These are phyloP conservation scores for Casuarius casuarius DNA, from an alignment of 2,113 vertebrate genomes.

Conservation along the genomic window DNA sequence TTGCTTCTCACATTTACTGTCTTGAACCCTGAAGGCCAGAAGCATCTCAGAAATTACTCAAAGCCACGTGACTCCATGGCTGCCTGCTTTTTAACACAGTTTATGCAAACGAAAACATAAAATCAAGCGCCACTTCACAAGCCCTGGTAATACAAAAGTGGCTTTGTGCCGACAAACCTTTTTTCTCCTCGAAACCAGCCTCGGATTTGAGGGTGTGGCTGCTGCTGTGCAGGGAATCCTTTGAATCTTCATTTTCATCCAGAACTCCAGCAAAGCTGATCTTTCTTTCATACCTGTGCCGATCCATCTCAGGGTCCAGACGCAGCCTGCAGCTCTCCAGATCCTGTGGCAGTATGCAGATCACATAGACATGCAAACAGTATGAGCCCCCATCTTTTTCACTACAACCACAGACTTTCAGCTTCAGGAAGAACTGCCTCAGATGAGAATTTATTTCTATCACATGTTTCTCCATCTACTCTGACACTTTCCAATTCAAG, in stretches of 20 bases:
- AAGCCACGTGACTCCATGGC: conserved; percentile 41
- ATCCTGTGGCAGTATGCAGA: conserved; percentile 78
- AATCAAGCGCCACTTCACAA: conserved; percentile 54
- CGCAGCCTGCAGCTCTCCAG: conserved; percentile 93
- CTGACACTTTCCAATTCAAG: not conserved
- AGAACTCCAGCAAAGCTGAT: conserved; percentile 98
- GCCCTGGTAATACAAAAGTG: conserved; percentile 9
- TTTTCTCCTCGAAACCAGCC: conserved; percentile 92
- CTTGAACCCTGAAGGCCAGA: conserved; percentile 11
- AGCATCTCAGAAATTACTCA: not conserved
- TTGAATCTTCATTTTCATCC: conserved; percentile 94
- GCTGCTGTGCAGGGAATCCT: conserved; percentile 97
- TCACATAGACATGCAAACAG: not conserved
- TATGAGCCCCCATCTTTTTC: not conserved
- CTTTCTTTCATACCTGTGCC: conserved; percentile 97
- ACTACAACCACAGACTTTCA: not conserved
- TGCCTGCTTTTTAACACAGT: conserved; percentile 31
- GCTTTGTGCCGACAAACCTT: conserved; percentile 79
- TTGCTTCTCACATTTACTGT: conserved; percentile 56
- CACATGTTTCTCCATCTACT: not conserved
- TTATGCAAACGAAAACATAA: conserved; percentile 53
- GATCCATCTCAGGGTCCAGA: conserved; percentile 93
- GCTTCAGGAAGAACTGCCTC: not conserved
- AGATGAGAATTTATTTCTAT: not conserved
- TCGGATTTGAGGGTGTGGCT: conserved; percentile 98